Evolutionary conservation across 2,113 vertebrate genomes (phyloP).

Genomic region (Chrysemys picta): DNA sequence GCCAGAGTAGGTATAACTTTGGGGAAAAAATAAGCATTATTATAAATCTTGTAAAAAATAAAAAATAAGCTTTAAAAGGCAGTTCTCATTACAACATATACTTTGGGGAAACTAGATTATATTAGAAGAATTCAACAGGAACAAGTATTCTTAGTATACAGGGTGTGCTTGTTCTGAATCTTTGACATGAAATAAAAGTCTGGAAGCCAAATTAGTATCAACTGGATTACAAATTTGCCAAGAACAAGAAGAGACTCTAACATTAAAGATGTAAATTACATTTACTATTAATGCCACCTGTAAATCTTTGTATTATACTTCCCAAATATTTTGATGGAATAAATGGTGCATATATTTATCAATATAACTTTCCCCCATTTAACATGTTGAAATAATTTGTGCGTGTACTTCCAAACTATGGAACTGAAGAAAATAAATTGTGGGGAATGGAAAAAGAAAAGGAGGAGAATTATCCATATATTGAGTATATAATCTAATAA

Average conservation of each 20-base stretch:
- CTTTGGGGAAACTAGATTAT: neutral
- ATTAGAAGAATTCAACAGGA: neutral
- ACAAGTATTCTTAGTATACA: neutral
- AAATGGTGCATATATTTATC: neutral
- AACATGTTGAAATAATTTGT: constrained; percentile 42
- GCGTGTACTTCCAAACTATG: constrained; percentile 8
- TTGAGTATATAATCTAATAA: neutral
- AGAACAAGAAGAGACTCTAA: neutral
- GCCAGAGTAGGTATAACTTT: neutral
- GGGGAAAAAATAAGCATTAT: neutral
- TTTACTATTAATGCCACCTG: neutral
- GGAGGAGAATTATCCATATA: neutral
- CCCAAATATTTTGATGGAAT: neutral
- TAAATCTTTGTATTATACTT: neutral
- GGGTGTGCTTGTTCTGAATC: neutral
- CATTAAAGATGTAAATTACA: neutral
- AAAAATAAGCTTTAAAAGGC: neutral
- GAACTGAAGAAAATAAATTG: constrained; percentile 23
- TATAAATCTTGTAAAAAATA: neutral
- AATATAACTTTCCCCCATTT: neutral
- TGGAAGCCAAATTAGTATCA: neutral
- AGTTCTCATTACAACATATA: neutral
- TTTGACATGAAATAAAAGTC: neutral
- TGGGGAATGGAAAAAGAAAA: neutral
- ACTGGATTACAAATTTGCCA: neutral